Evolutionary conservation across 2,113 vertebrate genomes (phyloP).

Genomic region (Entomyzon cyanotis): DNA sequence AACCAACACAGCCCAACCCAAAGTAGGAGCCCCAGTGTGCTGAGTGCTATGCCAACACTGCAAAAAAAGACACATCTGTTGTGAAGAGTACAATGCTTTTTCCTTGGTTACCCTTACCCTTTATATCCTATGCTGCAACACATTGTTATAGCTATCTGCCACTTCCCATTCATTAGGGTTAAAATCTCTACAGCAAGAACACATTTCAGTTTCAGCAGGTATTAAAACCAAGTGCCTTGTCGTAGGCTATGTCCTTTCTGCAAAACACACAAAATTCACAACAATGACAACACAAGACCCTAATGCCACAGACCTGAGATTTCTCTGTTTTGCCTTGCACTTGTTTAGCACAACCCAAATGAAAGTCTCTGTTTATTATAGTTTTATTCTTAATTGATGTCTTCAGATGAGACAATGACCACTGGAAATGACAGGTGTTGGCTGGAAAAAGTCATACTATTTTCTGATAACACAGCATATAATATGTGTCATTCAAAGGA

Average conservation of each 20-base stretch:
- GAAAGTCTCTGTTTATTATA: neutral
- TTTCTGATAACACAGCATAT: conserved; percentile 5
- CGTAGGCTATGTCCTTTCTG: neutral
- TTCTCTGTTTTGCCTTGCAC: neutral
- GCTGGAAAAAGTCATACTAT: neutral
- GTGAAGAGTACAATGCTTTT: neutral
- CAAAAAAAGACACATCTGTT: neutral
- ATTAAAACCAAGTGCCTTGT: neutral
- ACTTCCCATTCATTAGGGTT: neutral
- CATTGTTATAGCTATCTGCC: neutral
- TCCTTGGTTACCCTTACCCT: neutral
- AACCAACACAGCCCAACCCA: neutral
- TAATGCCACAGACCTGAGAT: neutral
- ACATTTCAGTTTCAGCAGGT: neutral
- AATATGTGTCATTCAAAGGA: neutral
- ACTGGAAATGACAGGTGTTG: neutral
- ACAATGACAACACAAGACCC: neutral
- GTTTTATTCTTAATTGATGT: neutral
- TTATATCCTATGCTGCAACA: neutral
- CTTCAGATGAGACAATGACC: neutral
- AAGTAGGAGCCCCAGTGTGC: neutral
- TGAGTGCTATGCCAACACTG: neutral
- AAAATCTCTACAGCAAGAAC: neutral
- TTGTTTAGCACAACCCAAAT: neutral
- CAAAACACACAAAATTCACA: neutral